phyloP scores from a whole-genome alignment of 2,113 vertebrate genomes.

The Acanthochromis polyacanthus region DNA sequence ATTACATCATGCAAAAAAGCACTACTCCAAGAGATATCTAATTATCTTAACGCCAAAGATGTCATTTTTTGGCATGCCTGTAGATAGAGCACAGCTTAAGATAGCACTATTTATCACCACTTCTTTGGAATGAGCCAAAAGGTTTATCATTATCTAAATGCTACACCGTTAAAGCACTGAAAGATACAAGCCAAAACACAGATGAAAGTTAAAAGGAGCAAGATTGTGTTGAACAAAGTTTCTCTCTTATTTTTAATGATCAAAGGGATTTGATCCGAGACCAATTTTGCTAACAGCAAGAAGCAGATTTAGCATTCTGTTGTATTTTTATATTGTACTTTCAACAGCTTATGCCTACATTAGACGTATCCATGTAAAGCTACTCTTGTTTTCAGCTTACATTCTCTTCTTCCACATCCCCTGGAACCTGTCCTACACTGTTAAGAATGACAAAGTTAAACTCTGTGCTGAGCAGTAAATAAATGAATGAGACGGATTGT shows the following conservation, averaged over 20 bases:
- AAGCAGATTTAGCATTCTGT: background rate
- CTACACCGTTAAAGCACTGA: background rate
- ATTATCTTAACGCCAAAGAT: conserved; percentile 79
- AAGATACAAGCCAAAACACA: background rate
- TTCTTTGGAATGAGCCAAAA: conserved; percentile 22
- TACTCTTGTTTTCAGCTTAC: background rate
- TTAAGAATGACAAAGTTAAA: background rate
- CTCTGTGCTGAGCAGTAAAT: background rate
- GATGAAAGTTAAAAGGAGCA: background rate
- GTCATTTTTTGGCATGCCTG: conserved; percentile 60
- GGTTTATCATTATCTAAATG: conserved; percentile 38
- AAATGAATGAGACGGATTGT: conserved; percentile 15
- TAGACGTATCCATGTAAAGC: background rate
- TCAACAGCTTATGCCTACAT: background rate
- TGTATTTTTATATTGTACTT: background rate
- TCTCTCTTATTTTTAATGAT: background rate
- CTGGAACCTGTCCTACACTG: background rate
- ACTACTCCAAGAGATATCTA: conserved; percentile 76
- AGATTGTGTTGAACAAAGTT: background rate
- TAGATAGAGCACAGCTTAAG: conserved; percentile 29
- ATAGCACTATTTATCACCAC: conserved; percentile 56
- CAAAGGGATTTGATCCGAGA: background rate
- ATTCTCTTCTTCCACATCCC: background rate
- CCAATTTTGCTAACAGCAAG: background rate
- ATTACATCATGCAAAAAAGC: conserved; percentile 72